phyloP scores from a whole-genome alignment of 2,113 vertebrate species.

The Semicossyphus pulcher region DNA sequence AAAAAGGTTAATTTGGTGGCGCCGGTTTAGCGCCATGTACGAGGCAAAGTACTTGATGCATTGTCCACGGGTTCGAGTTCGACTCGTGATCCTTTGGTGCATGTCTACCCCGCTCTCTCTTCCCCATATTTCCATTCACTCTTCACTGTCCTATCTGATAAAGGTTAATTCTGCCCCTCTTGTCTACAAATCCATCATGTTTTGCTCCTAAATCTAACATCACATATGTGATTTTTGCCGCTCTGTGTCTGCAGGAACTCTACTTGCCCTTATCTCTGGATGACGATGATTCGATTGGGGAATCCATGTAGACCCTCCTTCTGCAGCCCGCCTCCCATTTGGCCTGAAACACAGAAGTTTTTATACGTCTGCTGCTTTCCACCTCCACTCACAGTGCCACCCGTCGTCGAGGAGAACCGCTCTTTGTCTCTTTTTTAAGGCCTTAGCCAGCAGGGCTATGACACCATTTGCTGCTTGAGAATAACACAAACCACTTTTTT shows the following conservation, averaged over 20 bases:
- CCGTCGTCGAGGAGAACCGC: constrained; percentile 58
- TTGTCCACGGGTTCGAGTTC: too few relatives aligned
- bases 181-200: background rate
- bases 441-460: constrained; percentile 63
- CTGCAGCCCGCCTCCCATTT: constrained; percentile 45
- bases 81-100: too few relatives aligned
- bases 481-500: constrained; percentile 55
- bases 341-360: constrained; percentile 68
- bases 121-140: too few relatives aligned
- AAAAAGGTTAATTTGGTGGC: too few relatives aligned
- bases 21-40: too few relatives aligned
- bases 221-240: background rate
- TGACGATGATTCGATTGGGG: constrained; percentile 95
- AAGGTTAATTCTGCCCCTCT: background rate
- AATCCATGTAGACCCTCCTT: constrained; percentile 91
- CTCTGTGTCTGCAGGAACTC: constrained; percentile 88
- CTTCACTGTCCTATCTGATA: too few relatives aligned
- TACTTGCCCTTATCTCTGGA: constrained; percentile 98
- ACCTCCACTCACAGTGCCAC: constrained; percentile 70
- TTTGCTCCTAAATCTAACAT: background rate
- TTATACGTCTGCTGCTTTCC: constrained; percentile 66
- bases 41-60: too few relatives aligned
- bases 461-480: constrained; percentile 80
- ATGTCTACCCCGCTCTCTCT: too few relatives aligned
- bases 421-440: constrained; percentile 57